These are phyloP conservation scores for Chlorops oryzae DNA, from an alignment of 1,140 invertebrate species.

Conservation along the genomic window DNA sequence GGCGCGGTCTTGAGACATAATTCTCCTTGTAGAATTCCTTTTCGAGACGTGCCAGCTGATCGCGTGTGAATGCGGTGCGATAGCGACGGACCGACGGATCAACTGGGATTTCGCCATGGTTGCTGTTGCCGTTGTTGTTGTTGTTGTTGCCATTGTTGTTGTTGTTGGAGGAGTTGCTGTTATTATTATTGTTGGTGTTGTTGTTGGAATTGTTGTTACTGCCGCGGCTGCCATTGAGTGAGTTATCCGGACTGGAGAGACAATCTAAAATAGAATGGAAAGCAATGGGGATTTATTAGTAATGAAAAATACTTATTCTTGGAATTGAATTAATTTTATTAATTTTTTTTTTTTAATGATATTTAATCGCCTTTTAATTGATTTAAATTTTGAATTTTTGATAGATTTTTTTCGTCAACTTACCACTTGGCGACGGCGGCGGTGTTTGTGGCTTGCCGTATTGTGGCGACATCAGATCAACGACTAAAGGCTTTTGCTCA, in stretches of 20 bases:
- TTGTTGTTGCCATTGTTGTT: too few species aligned
- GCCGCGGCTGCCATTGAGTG: constrained; percentile 37
- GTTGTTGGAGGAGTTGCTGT: too few species aligned
- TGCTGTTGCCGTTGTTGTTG: too few species aligned
- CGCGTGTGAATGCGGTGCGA: constrained; percentile 93
- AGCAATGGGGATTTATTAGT: constrained; percentile 17
- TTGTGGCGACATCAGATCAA: constrained; percentile 39
- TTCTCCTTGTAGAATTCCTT: constrained; percentile 97
- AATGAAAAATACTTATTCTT: not conserved
- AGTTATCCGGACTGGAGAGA: constrained; percentile 47
- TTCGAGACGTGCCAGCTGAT: constrained; percentile 90
- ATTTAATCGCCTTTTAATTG: not conserved
- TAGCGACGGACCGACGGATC: constrained; percentile 80
- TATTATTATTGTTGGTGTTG: too few species aligned
- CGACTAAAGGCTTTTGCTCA: constrained; percentile 44
- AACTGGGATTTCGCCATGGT: constrained; percentile 45
- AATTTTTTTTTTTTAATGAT: constrained; percentile 4
- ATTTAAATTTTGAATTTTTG: not conserved
- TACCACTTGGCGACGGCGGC: constrained; percentile 45
- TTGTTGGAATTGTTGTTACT: too few species aligned
- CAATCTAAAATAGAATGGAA: constrained; percentile 42
- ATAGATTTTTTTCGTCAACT: constrained; percentile 16
- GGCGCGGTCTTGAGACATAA: constrained; percentile 89
- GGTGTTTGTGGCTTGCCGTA: constrained; percentile 45
- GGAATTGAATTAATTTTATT: not conserved